Evolutionary conservation across 2,888 invertebrate genomes (phyloP), one percentile per base, ranked within the genome.

Genomic region (Cryptocephalus moraei): DNA sequence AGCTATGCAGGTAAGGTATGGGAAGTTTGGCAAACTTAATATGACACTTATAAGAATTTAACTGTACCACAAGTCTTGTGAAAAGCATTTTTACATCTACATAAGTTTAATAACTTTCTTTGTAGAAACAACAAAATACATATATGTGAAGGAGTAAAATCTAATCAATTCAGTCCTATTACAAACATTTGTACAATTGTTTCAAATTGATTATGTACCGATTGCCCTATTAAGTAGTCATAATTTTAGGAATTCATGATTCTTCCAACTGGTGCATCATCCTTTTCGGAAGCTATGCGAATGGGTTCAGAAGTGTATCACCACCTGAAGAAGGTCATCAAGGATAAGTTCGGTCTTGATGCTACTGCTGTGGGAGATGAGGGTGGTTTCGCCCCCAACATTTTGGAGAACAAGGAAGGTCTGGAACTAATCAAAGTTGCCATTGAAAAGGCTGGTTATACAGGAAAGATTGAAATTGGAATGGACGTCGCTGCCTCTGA

Each of bases 401-500:
- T 99, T 66, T 84, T 85, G 60, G 91, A 93, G 74, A 96, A 95
- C 76, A 91, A 92, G 72, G 97, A 97, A 73, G 94, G 91, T 49
- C 75, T 96, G 44, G 80, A 79, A 60, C 79, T 96, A 42, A 88
- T 96, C 64, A 83, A 80, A 54, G 84, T 85, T 60, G 95, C 96
- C 56, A 96, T 97, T 65, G 82, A 81, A 55, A 89, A 90, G 70
- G 96, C 95, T 65, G 99, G 97, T 46, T 99, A 97, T 74, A 91
- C 91, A 59, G 97, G 94, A 61, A 93, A 93, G 73, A 79, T 99
- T 62, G 89, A 95, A 66, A 97, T 99, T 64, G 97, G 95, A 49
- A 97, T 99, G 97, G 99, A 99, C 72, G 93, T 96, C 38, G 99
- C 99, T 45, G 97, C 99, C 2, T 96, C 96, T 0, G 97, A 99